Evolutionary conservation across 2,113 vertebrate species (phyloP).

Genomic region (Otus sunia): DNA sequence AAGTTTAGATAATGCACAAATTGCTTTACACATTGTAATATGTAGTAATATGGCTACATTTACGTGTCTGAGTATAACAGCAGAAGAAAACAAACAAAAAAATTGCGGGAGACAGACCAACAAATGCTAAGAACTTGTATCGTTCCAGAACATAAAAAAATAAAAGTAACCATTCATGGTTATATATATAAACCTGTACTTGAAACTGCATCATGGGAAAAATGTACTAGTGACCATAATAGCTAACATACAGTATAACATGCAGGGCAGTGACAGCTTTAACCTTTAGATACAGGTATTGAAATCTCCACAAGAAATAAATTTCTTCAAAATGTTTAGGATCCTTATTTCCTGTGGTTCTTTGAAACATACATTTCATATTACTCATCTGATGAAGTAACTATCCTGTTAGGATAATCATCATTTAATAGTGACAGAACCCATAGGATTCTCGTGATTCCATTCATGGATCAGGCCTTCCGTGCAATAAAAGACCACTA

Average conservation of each 20-base stretch:
- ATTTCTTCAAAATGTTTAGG: neutral
- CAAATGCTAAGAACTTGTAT: neutral
- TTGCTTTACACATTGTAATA: neutral
- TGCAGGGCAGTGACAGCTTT: neutral
- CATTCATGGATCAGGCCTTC: neutral
- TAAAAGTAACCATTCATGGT: neutral
- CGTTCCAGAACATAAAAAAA: neutral
- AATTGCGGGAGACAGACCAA: neutral
- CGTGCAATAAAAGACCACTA: neutral
- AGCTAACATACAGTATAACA: neutral
- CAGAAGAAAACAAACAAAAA: neutral
- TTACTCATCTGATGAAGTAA: neutral
- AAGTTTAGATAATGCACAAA: neutral
- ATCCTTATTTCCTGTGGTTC: neutral
- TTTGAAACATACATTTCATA: neutral
- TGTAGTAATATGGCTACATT: neutral
- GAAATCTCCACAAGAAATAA: neutral
- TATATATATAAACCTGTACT: neutral
- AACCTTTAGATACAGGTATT: neutral
- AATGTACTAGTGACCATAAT: neutral
- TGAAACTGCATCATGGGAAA: neutral
- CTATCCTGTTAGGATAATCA: slow-evolving; percentile 23
- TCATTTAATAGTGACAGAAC: neutral
- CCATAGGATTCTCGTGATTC: slow-evolving; percentile 9
- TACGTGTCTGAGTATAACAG: neutral